Evolutionary conservation across 2,113 vertebrate genomes (phyloP), one percentile per base, ranked within the genome.

Genomic region (Tapirus terrestris): DNA sequence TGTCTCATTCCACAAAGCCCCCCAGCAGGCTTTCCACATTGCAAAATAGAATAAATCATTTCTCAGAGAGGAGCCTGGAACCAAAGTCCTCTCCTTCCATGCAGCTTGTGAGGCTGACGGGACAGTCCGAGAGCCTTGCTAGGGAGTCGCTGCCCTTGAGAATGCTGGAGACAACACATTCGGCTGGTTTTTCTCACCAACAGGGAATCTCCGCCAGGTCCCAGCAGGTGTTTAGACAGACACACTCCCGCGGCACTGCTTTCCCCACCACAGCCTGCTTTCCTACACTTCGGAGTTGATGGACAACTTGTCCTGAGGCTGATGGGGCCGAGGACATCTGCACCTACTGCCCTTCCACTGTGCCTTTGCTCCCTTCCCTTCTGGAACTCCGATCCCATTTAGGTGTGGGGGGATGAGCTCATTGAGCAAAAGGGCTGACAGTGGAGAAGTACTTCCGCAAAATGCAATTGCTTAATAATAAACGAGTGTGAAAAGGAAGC

Each of bases 121-220:
- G 61, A 48, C 8, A 23, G 8, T 2, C 12, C 23, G 39, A 75
- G 65, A 75, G 43, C 29, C 3, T 81, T 61, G 81, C n/a, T 8
- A 23, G 58, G 65, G 33, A 68, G 61, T 58, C 17, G n/a, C 39
- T 79, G 36, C 7, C 8, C 2, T 67, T 23, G 8, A 43, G 36
- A 56, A 72, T 83, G 76, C 39, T 45, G 67, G 91, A 65, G 65
- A 95, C 29, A 3, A 48, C 36, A 48, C 58, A 1, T 11, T 60
- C 53, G 20, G 36, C 56, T 95, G 77, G 76, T 60, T 91, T 92
- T 92, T 75, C 96, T 97, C 39, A 60, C 88, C 7, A 5, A 25
- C 51, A 0, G 0, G 9, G 36, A 82, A 21, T 51, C 70, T 73
- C 91, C 85, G 61, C 43, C 87, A 48, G 88, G 27, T 53, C 60